Evolutionary conservation across 2,888 invertebrate genomes (phyloP), one percentile per base, ranked within the genome.

Genomic region (Drosophila anceps): DNA sequence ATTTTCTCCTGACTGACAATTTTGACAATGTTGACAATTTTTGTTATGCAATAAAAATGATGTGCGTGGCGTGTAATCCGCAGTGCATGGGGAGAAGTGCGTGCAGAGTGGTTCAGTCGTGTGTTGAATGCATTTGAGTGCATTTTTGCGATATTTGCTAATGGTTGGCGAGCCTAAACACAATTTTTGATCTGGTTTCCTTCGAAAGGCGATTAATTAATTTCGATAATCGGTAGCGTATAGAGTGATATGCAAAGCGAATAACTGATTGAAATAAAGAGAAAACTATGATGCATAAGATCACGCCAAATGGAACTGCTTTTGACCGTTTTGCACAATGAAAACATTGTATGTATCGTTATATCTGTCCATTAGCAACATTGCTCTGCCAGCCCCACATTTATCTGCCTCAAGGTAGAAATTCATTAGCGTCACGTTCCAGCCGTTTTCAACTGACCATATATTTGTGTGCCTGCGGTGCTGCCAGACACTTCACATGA

Each of bases 21-120:
- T 84, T 84, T 75, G 87, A 76, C 79, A 88, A 86, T 84, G 88
- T 84, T 78, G 84, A 76, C 84, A 83, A 88, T 84, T 85, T 84
- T 81, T 73, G 84, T 61, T 79, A 88, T 85, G 82, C 89, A 88
- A 84, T 84, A 86, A 88, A 84, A 73, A 86, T 81, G 72, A 77
- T 48, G 58, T 62, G 65, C 44, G 53, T 41, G 35, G 20, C 15
- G 27, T 41, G 37, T 53, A 18, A 37, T 31, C 10, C 3, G 18
- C 18, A 31, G 8, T 51, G 33, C 3, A 18, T 37, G 44, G 13
- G 27, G 24, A 20, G 39, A 43, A 24, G 27, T 33, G 50, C 7
- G 1, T 48, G 50, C 7, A 12, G 13, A 12, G 8, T 20, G 51
- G 13, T 5, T 51, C n/a, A 41, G 24, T 4, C 50, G 39, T 35